Evolutionary conservation across 2,888 invertebrate species (phyloP), one percentile per base, ranked within the genome.

Genomic region (Andrena minutula): DNA sequence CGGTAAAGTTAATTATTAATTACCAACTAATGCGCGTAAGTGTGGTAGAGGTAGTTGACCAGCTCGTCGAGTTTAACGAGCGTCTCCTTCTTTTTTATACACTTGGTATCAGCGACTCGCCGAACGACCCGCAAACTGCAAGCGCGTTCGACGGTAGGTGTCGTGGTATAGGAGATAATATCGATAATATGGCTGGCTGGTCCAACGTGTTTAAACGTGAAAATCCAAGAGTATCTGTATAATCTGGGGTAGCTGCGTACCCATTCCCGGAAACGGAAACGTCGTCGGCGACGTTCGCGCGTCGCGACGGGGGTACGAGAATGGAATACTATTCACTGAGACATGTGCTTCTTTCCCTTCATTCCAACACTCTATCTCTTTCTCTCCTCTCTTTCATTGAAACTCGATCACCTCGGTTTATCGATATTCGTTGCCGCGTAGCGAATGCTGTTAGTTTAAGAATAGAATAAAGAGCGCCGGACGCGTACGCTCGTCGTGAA

Each of bases 1-100:
- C 64, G 63, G 51, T 58, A 69, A 35, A 47, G 53, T 72, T 79
- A 73, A 72, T 79, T 56, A 75, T 84, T 70, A 77, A 74, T 75
- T 74, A 64, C 69, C 65, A 61, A 76, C 79, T 70, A 68, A 81
- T 47, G 23, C 66, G 70, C 68, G 78, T 56, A 75, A 72, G 64
- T 71, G 71, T 77, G 49, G 72, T 75, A 82, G 75, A 72, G 20
- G 58, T 65, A 78, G 63, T 66, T 26, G 61, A 81, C 41, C 28
- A 60, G 66, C 68, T 74, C 74, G 64, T 66, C 56, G 35, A 35
- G 20, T 58, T 10, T 2, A 20, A 79, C 71, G 77, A 32, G 58
- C 41, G 65, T 64, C 32, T 12, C 10, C 68, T 70, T 65, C 28
- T 47, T 66, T 78, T 77, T 84, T 68, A 75, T 70, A 76, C 66